Evolutionary conservation across 2,888 invertebrate species (phyloP).

Genomic region (Conomelus anceps): DNA sequence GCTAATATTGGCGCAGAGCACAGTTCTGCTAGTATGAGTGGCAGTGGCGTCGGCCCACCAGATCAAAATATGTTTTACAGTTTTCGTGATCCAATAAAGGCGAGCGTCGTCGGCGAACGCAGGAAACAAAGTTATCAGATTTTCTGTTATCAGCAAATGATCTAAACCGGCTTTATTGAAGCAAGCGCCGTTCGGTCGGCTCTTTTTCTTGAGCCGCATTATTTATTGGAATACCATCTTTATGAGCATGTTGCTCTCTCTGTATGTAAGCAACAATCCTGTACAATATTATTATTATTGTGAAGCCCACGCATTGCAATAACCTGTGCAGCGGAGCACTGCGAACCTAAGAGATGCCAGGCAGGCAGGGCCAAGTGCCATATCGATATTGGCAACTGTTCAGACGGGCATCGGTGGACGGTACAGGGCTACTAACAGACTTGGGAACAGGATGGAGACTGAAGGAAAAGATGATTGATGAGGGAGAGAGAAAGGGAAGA

Average conservation of each 20-base stretch:
- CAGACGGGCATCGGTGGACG: neutral
- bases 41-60: neutral
- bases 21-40: neutral
- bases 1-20: neutral
- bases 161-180: neutral
- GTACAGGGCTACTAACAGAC: neutral
- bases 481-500: neutral
- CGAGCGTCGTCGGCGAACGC: neutral
- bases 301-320: neutral
- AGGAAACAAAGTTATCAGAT: neutral
- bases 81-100: neutral
- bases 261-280: neutral
- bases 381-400: neutral
- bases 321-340: too few relatives aligned
- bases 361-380: neutral
- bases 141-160: neutral
- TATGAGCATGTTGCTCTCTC: neutral
- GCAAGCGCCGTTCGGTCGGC: neutral
- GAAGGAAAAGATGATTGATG: neutral
- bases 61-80: neutral
- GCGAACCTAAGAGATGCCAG: too few relatives aligned
- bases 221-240: neutral
- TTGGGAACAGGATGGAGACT: too few relatives aligned
- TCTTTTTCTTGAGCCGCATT: neutral
- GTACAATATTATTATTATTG: neutral